Conservation (phyloP, 2,888 invertebrate species). For the Cantharis flavilabris region DNA sequence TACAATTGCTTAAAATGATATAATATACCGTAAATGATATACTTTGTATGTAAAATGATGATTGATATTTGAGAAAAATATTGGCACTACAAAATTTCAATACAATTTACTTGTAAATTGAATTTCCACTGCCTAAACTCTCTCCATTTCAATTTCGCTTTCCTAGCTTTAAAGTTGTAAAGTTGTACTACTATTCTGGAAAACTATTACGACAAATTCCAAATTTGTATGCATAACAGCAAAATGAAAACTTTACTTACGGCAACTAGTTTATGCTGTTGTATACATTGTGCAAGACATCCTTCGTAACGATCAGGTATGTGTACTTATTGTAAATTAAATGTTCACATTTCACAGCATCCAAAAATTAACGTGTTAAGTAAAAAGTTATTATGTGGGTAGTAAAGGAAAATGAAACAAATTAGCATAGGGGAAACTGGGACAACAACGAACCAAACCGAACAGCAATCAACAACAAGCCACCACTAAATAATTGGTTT, state of each 20-base stretch:
- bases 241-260: constrained; percentile 5
- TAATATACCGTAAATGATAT: not conserved
- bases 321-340: not conserved
- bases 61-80: not conserved
- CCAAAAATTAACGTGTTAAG: not conserved
- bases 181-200: constrained; percentile 5
- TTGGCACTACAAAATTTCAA: not conserved
- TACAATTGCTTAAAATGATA: not conserved
- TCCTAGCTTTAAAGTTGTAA: constrained; percentile 4
- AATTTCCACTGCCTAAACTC: constrained; percentile 11
- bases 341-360: not conserved
- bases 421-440: not conserved
- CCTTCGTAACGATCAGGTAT: not conserved
- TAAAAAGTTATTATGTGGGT: not conserved
- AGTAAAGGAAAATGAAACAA: not conserved
- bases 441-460: not conserved
- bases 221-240: constrained; percentile 10
- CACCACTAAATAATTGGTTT: not conserved
- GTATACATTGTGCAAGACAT: not conserved
- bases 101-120: constrained; percentile 3
- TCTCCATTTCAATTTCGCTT: constrained; percentile 9
- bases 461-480: not conserved
- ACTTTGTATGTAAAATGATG: not conserved
- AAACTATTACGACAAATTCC: constrained; percentile 11
- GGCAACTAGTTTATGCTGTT: not conserved